Conservation (phyloP, 1,140 invertebrate genomes). For the Conopomorpha cramerella region DNA sequence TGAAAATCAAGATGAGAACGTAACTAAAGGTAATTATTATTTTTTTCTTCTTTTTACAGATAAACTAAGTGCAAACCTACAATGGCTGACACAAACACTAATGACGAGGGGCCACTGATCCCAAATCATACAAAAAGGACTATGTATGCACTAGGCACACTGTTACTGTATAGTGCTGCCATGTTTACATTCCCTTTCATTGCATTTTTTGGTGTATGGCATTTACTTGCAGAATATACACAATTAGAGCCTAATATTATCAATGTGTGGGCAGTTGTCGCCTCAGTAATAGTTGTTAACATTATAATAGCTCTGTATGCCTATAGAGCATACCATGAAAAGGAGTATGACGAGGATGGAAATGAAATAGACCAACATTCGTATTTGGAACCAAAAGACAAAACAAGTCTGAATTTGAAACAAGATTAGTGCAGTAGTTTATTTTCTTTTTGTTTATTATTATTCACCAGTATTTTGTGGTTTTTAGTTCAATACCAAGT, state of each 20-base stretch:
- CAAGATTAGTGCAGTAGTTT: slow-evolving; percentile 21
- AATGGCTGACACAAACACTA: slow-evolving; percentile 37
- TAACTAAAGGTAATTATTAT: slow-evolving; percentile 45
- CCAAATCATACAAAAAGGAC: slow-evolving; percentile 49
- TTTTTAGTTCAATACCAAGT: no score
- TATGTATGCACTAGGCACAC: slow-evolving; percentile 61
- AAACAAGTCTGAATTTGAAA: slow-evolving; percentile 39
- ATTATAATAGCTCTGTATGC: slow-evolving; percentile 77
- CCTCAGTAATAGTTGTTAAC: slow-evolving; percentile 78
- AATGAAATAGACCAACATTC: slow-evolving; percentile 54
- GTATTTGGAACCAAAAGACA: slow-evolving; percentile 18
- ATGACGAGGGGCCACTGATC: slow-evolving; percentile 35
- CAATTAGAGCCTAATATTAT: slow-evolving; percentile 64
- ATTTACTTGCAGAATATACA: slow-evolving; percentile 65
- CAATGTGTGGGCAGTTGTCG: slow-evolving; percentile 74
- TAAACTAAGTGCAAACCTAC: slow-evolving; percentile 18
- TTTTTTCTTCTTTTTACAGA: slow-evolving; percentile 47
- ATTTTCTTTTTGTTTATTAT: no score
- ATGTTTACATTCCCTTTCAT: slow-evolving; percentile 84
- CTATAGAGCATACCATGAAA: slow-evolving; percentile 77
- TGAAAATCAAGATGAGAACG: slow-evolving; percentile 27
- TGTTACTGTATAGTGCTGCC: slow-evolving; percentile 77
- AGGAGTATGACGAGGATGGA: slow-evolving; percentile 64
- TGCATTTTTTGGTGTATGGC: slow-evolving; percentile 71
- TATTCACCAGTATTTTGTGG: no score